Conservation (phyloP, 2,797 vertebrate species). For the Synaphobranchus kaupii region DNA sequence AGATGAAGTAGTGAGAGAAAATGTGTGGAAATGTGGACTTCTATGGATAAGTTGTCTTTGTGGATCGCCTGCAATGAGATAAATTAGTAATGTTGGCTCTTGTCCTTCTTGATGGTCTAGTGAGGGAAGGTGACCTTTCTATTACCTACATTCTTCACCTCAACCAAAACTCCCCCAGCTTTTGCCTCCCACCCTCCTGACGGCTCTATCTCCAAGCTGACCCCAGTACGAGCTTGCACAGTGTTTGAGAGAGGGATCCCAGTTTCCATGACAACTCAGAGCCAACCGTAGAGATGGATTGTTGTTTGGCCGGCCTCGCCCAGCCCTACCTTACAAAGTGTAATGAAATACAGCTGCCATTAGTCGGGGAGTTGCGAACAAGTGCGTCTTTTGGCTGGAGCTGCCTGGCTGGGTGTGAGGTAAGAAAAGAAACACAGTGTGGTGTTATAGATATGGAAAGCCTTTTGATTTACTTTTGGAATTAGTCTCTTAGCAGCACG, state of each 20-base stretch:
- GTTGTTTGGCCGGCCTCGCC: slow-evolving; percentile 44
- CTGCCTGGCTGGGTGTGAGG: slow-evolving; percentile 46
- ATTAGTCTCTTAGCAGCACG: neutral
- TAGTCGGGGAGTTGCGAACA: slow-evolving; percentile 35
- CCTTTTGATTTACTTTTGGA: neutral
- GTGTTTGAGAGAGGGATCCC: slow-evolving; percentile 39
- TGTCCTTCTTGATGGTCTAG: neutral
- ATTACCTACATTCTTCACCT: slow-evolving; percentile 7
- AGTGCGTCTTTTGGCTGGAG: slow-evolving; percentile 23
- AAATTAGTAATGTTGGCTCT: neutral
- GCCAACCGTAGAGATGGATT: slow-evolving; percentile 35
- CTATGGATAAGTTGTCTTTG: neutral
- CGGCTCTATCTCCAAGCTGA: slow-evolving; percentile 48
- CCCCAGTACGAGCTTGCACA: slow-evolving; percentile 45
- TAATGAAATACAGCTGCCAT: slow-evolving; percentile 38
- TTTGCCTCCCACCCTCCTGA: slow-evolving; percentile 38
- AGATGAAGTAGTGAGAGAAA: neutral
- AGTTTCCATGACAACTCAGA: slow-evolving; percentile 56
- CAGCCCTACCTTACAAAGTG: slow-evolving; percentile 35
- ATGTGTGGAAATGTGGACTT: neutral
- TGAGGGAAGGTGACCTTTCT: neutral
- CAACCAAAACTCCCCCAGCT: slow-evolving; percentile 22
- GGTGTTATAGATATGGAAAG: neutral
- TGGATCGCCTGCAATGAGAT: neutral
- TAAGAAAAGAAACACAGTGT: slow-evolving; percentile 47